Evolutionary conservation across 37 sponge, comb jelly and placozoan species (phyloP), one percentile per base, ranked within the genome.

Genomic region (Chondrilla cf. caribensis): DNA sequence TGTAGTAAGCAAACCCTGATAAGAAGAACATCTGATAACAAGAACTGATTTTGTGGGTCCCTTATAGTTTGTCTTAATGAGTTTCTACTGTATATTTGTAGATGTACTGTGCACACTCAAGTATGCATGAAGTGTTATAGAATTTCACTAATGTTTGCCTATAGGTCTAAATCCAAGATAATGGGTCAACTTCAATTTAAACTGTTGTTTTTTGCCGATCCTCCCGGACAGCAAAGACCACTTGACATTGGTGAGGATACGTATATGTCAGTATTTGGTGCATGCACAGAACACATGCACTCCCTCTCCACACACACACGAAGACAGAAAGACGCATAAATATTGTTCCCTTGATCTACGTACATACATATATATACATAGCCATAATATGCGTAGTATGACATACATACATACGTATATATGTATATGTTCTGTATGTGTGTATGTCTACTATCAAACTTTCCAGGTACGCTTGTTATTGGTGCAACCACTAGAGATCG

Each of bases 401-500:
- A 47, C 51, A 47, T 47, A 47, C 51, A 11, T 47, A 47, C 51
- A 14, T 47, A 11, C 11, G 51, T 47, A 11, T 47, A 14, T 47
- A 79, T 92, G 0, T 89, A 88, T 83, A 87, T 86, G 71, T 80
- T 40, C 39, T 79, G 79, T 3, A 80, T 89, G 4, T 72, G 83
- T 62, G 86, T 87, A 2, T 86, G 88, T 28, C 11, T 11, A 22
- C 37, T 58, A 9, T 79, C 21, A 54, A 15, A 18, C 42, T 31
- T 31, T 77, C 55, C 31, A 39, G 36, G 80, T 58, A 39, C n/a
- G 8, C 40, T 72, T 22, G 39, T 72, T 22, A 11, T 72, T 3
- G 39, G 39, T 14, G 42, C 75, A 6, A 72, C 4, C 38, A 28
- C 11, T 39, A 40, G 39, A 39, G 39, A 72, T 39, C 22, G 51